phyloP scores from a whole-genome alignment of 2,888 invertebrate species.

The Theristus sp. region DNA sequence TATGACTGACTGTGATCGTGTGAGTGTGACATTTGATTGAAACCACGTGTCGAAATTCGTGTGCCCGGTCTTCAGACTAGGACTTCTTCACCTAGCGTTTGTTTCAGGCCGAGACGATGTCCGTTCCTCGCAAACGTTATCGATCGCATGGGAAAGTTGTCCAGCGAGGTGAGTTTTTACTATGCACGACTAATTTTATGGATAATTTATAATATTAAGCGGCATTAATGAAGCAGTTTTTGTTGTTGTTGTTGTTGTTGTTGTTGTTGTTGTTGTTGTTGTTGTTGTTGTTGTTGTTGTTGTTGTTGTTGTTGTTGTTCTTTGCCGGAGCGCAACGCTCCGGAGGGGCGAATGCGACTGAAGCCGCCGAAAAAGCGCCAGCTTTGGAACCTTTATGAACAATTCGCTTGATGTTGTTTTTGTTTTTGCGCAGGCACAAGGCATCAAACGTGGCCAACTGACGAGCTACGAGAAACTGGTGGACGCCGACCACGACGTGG shows the following conservation, averaged over 20 bases:
- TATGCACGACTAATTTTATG: not conserved
- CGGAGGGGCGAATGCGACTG: not conserved
- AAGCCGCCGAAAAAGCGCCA: too few relatives aligned
- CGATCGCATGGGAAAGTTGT: slow-evolving; percentile 7
- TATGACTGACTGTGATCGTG: too few relatives aligned
- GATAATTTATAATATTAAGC: not conserved
- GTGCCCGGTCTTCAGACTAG: too few relatives aligned
- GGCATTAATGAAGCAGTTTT: too few relatives aligned
- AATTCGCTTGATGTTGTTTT: too few relatives aligned
- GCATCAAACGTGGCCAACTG: slow-evolving; percentile 16
- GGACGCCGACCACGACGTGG: slow-evolving; percentile 20
- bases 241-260: too few relatives aligned
- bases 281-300: not conserved
- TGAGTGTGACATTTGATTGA: too few relatives aligned
- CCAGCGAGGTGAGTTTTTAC: slow-evolving; percentile 2
- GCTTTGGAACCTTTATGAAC: too few relatives aligned
- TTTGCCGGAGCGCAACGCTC: not conserved
- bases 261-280: too few relatives aligned
- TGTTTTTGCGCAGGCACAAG: slow-evolving; percentile 15
- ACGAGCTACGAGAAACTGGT: slow-evolving; percentile 22
- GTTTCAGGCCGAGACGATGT: slow-evolving; percentile 2
- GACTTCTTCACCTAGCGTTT: too few relatives aligned
- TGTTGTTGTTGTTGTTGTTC: not conserved
- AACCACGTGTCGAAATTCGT: too few relatives aligned
- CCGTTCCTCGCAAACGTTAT: slow-evolving; percentile 2